These are phyloP conservation scores for Caiman crocodilus DNA, from an alignment of 2,797 vertebrate species.

Conservation along the genomic window DNA sequence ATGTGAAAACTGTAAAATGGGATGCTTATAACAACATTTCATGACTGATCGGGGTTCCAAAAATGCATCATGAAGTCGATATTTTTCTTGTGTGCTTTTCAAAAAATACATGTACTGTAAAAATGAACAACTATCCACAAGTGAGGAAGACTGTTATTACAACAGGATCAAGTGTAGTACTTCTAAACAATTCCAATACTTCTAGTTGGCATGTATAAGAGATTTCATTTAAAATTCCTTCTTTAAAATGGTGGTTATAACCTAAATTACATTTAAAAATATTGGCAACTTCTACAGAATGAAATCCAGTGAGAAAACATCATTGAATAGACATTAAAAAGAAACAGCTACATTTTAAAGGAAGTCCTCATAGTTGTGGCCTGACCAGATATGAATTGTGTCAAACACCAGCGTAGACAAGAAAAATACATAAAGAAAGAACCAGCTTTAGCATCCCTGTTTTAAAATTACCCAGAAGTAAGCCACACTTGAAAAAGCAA, in stretches of 20 bases:
- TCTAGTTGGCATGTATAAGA: background rate
- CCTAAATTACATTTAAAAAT: background rate
- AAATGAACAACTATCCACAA: background rate
- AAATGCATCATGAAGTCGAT: constrained; percentile 29
- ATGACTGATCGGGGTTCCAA: constrained; percentile 14
- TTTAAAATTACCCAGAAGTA: background rate
- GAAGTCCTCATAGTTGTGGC: background rate
- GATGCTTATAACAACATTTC: constrained; percentile 19
- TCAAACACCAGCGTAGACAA: constrained; percentile 1
- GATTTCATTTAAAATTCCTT: background rate
- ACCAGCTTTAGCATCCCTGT: background rate
- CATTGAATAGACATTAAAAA: background rate
- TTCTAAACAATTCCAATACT: background rate
- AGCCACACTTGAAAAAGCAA: background rate
- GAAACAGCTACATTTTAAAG: background rate
- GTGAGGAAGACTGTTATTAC: background rate
- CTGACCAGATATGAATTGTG: background rate
- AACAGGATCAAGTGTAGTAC: background rate
- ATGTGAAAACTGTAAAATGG: constrained; percentile 12
- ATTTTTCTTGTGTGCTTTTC: background rate
- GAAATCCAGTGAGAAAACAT: background rate
- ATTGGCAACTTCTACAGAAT: background rate
- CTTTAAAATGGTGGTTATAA: background rate
- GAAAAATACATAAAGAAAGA: background rate
- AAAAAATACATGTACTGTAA: background rate